Percentiles rank a stretch among this genome's conserved stretches.
Conservation (phyloP, 2,113 vertebrate genomes). For the Calonectris borealis region DNA sequence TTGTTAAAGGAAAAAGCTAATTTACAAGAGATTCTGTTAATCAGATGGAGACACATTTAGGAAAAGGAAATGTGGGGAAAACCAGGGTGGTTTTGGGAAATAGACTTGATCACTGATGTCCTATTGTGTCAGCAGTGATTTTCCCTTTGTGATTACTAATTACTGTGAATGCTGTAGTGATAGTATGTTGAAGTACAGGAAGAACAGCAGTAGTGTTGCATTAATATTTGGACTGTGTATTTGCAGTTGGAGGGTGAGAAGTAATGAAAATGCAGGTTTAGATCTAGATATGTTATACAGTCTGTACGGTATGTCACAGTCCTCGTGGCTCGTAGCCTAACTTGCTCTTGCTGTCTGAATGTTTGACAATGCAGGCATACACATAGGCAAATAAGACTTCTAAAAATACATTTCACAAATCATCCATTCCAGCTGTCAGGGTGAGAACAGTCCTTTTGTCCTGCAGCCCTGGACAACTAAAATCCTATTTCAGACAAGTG, state of each 20-base stretch:
- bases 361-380: constrained; percentile 9
- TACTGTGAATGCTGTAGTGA: background rate
- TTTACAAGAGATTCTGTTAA: background rate
- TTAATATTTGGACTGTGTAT: background rate
- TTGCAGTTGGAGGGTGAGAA: background rate
- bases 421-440: constrained; percentile 63
- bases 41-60: background rate
- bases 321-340: background rate
- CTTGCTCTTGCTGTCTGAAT: background rate
- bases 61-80: constrained; percentile 9
- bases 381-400: background rate
- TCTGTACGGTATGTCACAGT: background rate
- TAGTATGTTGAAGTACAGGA: background rate
- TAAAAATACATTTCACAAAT: constrained; percentile 63
- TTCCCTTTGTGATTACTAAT: background rate
- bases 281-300: background rate
- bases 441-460: constrained; percentile 52
- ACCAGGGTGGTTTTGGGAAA: background rate
- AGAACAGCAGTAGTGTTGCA: background rate
- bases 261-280: background rate
- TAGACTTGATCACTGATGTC: background rate
- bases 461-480: constrained; percentile 12
- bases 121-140: background rate
- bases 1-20: background rate
- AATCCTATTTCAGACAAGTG: constrained; percentile 45